Conservation (phyloP, 2,888 invertebrate genomes). For the Netelia melanura region DNA sequence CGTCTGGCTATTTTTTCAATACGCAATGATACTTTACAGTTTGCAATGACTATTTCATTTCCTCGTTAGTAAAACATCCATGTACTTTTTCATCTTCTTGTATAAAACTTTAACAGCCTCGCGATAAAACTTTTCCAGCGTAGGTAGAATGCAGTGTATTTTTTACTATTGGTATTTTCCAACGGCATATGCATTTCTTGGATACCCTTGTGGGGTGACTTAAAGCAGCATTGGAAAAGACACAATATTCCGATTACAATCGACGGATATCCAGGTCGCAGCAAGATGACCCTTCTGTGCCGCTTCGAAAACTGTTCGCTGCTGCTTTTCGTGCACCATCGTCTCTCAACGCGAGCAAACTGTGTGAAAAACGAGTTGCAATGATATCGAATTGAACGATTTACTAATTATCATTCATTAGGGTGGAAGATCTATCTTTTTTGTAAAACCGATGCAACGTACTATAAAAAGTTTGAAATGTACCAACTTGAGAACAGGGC, state of each 20-base stretch:
- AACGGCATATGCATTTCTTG: background rate
- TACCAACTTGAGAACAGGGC: background rate
- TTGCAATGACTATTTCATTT: too few relatives aligned
- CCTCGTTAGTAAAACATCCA: too few relatives aligned
- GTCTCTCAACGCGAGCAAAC: background rate
- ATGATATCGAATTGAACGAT: background rate
- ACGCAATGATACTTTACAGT: too few relatives aligned
- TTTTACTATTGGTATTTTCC: background rate
- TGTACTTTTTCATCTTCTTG: too few relatives aligned
- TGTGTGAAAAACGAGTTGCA: background rate
- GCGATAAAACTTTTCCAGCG: background rate
- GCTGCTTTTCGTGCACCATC: background rate
- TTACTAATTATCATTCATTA: too few relatives aligned
- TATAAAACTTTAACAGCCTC: background rate
- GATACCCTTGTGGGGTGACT: background rate
- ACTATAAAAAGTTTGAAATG: background rate
- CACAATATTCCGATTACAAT: slow-evolving; percentile 75
- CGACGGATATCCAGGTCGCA: slow-evolving; percentile 82
- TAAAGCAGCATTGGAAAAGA: slow-evolving; percentile 11
- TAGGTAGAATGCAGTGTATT: background rate
- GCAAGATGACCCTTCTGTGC: slow-evolving; percentile 54
- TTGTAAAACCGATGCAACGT: background rate
- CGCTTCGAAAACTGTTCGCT: slow-evolving; percentile 41
- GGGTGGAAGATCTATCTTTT: background rate
- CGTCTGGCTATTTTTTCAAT: too few relatives aligned